A percentile compares a stretch with the other conserved stretches of the same genome.
phyloP scores from a whole-genome alignment of 1,140 invertebrate species.

The Drosophila dunni region DNA sequence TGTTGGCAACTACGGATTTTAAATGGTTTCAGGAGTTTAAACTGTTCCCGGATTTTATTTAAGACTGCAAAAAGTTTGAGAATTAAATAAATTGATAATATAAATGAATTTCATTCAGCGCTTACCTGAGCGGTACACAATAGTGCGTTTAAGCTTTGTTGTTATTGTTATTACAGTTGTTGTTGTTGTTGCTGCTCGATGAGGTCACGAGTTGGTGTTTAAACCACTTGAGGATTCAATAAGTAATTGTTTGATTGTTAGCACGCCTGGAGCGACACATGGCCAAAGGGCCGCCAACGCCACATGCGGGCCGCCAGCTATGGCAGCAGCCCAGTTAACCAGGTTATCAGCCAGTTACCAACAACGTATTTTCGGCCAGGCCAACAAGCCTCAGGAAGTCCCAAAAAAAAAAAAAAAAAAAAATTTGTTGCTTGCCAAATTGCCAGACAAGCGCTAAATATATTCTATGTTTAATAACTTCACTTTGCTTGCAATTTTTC shows the following conservation, averaged over 20 bases:
- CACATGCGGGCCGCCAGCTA: slow-evolving; percentile 58
- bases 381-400: background rate
- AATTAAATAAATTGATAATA: too few species aligned
- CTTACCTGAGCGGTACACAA: background rate
- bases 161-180: slow-evolving; percentile 17
- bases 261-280: slow-evolving; percentile 44
- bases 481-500: background rate
- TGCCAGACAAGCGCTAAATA: too few species aligned
- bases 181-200: slow-evolving; percentile 47
- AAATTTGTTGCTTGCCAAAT: too few species aligned
- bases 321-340: background rate
- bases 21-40: too few species aligned
- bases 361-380: too few species aligned
- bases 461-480: background rate
- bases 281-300: slow-evolving; percentile 66
- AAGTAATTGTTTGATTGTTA: slow-evolving; percentile 17
- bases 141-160: background rate
- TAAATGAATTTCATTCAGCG: too few species aligned
- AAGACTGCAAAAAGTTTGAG: too few species aligned
- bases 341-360: background rate
- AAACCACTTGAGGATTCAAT: slow-evolving; percentile 57
- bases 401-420: background rate
- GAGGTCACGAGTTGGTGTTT: slow-evolving; percentile 63
- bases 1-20: too few species aligned
- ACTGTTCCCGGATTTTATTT: too few species aligned